Base-by-base conservation (phyloP, 2,113 vertebrate species). In the Pitta sordida region DNA sequence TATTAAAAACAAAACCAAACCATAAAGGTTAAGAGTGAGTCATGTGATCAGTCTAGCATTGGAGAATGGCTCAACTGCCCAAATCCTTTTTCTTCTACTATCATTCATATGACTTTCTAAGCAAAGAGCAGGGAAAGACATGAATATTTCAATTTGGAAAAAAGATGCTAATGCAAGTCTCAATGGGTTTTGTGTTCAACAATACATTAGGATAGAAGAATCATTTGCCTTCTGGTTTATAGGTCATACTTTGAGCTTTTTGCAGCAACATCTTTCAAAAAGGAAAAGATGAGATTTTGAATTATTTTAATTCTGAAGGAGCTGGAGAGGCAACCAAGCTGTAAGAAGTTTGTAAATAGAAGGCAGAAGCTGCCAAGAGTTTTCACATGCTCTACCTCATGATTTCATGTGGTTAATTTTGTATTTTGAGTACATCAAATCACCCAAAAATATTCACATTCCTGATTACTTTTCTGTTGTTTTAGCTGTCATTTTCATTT, bases 161-260 rank as follows among this genome's bases (percentile, higher is more conserved):
- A 80, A 14, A 5, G 11, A 88, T n/a, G 6, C 10, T 53, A 63
- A 30, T 32, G 43, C n/a, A 77, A 73, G 5, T 71, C 15, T 68
- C 39, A 60, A 4, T 1, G 1, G 0, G 36, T 83, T 73, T 60
- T 7, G 1, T 44, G 65, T 58, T 81, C 77, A 58, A 41, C 0
- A 0, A 58, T 29, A 16, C 5, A 30, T 70, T 70, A 74, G 15
- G 21, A n/a, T n/a, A 84, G 55, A 80, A 79, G 3, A 11, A 68
- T 63, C 6, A 34, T 87, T 85, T 76, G 10, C 7, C 36, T 71
- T 64, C 39, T 83, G 13, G 2, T 52, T 76, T 67, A 13, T 58
- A 82, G 63, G 5, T 55, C 26, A 49, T 4, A 1, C 5, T 73
- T 64, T 78, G 46, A 68, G 13, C 1, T 52, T 83, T 67, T 56